phyloP scores from a whole-genome alignment of 2,888 invertebrate genomes.

The Drosophila birchii region DNA sequence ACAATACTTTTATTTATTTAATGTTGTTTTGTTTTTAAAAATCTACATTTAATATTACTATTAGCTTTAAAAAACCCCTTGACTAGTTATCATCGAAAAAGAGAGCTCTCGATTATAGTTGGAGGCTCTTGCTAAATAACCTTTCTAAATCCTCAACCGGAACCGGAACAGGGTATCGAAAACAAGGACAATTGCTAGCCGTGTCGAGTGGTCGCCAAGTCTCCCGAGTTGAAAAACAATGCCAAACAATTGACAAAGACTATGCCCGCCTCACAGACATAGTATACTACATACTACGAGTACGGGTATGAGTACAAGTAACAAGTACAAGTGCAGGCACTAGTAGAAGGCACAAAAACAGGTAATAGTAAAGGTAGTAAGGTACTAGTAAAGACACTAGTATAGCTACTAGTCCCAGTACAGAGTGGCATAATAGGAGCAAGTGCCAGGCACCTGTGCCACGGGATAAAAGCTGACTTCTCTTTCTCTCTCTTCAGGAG shows the following conservation, averaged over 20 bases:
- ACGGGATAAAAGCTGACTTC: slow-evolving; percentile 8
- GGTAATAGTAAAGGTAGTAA: not conserved
- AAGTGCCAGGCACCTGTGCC: slow-evolving; percentile 44
- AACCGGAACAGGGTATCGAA: slow-evolving; percentile 22
- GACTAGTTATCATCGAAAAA: too few relatives aligned
- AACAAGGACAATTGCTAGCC: slow-evolving; percentile 73
- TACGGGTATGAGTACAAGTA: not conserved
- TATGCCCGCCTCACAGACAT: not conserved
- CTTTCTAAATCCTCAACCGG: too few relatives aligned
- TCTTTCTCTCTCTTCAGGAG: not conserved
- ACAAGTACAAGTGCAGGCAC: not conserved
- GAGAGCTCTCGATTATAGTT: too few relatives aligned
- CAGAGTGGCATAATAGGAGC: slow-evolving; percentile 31
- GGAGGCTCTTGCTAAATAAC: not conserved
- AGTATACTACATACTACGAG: not conserved
- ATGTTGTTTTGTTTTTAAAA: too few relatives aligned
- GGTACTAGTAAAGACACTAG: not conserved
- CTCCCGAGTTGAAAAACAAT: slow-evolving; percentile 59
- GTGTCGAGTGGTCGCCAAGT: slow-evolving; percentile 66
- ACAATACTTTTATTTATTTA: too few relatives aligned
- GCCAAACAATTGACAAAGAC: slow-evolving; percentile 64
- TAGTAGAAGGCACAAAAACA: not conserved
- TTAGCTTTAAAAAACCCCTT: too few relatives aligned
- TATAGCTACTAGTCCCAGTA: not conserved
- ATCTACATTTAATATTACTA: too few relatives aligned